These are phyloP conservation scores for Cydia splendana DNA, from an alignment of 1,140 invertebrate species.

Conservation along the genomic window DNA sequence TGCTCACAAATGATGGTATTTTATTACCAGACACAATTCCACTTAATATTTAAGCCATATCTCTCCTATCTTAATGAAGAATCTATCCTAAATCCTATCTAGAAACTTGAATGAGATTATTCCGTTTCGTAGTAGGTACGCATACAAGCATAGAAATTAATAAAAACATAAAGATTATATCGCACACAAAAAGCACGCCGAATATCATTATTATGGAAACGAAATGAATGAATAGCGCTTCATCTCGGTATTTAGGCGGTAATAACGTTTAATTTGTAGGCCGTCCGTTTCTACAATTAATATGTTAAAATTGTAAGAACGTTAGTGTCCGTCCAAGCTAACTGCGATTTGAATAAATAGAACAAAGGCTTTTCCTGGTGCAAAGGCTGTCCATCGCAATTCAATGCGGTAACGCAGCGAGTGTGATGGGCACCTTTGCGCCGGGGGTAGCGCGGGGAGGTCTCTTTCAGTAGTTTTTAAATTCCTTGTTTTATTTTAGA, in stretches of 20 bases:
- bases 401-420: no score
- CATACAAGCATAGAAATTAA: slow-evolving; percentile 47
- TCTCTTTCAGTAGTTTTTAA: no score
- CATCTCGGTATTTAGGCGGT: slow-evolving; percentile 19
- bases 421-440: no score
- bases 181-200: slow-evolving; percentile 47
- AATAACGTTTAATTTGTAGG: slow-evolving; percentile 28
- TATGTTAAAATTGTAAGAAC: neutral
- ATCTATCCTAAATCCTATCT: no score
- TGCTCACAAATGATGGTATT: neutral
- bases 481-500: no score
- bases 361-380: no score
- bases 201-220: slow-evolving; percentile 49
- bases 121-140: slow-evolving; percentile 36
- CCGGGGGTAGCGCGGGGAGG: no score
- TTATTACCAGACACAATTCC: neutral
- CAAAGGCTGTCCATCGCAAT: no score
- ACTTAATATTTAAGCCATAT: neutral
- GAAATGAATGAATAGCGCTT: slow-evolving; percentile 53
- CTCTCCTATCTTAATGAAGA: slow-evolving; percentile 12
- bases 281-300: slow-evolving; percentile 14
- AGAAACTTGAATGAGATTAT: slow-evolving; percentile 45
- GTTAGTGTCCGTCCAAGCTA: neutral
- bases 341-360: no score
- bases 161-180: slow-evolving; percentile 48